Evolutionary conservation across 2,113 vertebrate genomes (phyloP), one percentile per base, ranked within the genome.

Genomic region (Aegotheles bennettii): DNA sequence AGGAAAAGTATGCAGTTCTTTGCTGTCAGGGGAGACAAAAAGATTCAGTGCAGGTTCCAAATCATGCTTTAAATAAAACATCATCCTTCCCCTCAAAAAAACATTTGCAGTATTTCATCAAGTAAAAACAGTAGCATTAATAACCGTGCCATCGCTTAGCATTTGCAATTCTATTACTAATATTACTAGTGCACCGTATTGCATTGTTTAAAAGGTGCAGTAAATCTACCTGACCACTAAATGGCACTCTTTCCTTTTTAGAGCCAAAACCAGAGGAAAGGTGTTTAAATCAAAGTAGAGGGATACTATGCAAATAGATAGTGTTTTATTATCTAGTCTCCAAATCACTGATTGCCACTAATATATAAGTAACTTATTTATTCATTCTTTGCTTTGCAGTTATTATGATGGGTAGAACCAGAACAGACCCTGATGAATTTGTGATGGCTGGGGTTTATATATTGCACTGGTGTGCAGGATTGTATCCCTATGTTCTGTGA

Each of bases 191-290:
- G 47, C 65, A 17, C 13, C 16, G 13, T n/a, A 10, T 28, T 68
- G 43, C 26, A 2, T 75, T 83, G 1, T 68, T 89, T 26, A 20
- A 48, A 33, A 56, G 38, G 5, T 86, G 91, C 84, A 92, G 28
- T 59, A 57, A 77, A 93, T 43, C 35, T 68, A 40, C 83, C 73
- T 93, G 69, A 53, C 87, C 96, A 80, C 91, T 95, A 68, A 87
- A 87, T 47, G 96, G 43, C 94, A 74, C 57, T 96, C n/a, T 87
- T 84, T 63, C 60, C 71, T 87, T 95, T 90, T 73, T 20, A 53
- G 65, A 94, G 36, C 35, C 57, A 56, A 67, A 75, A 45, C 12
- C 9, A 38, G 45, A 33, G 18, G 11, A 13, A 82, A 74, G 29
- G 36, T 86, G 28, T 76, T 87, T 54, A 53, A 80, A 47, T 61